Evolutionary conservation across 2,113 vertebrate species (phyloP), one percentile per base, ranked within the genome.

Genomic region (Oncorhynchus keta): DNA sequence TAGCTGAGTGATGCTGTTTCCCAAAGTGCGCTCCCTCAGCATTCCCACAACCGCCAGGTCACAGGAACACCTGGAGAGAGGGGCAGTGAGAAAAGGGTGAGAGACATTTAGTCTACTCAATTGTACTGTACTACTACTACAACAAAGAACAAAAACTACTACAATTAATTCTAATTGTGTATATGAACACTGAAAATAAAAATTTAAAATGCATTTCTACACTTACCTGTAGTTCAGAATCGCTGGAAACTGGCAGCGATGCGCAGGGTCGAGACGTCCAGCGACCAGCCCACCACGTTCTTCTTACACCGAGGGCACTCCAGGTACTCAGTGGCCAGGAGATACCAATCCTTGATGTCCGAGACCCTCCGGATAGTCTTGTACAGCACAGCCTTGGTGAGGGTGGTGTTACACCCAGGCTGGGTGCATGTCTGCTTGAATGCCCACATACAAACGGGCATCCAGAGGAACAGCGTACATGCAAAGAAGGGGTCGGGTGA

Each of bases 311-410:
- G 32, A 64, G 11, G n/a, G 72, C 59, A 64, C 22, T 62, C 72
- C 35, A 74, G 72, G 72, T 74, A 74, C 62, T 74, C 73, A 4
- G 73, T 74, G 73, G 20, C 73, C 73, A 74, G 67, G 32, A 74
- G 51, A 18, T 74, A 67, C 62, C 73, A 66, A 61, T 20, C 61
- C n/a, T 65, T 24, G 61, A 51, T 66, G 62, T 74, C 73, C 61
- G 59, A 61, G 66, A 76, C 66, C 22, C 24, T 77, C 76, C 69
- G 57, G 76, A 77, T 51, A 24, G 76, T 77, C 76, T 77, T 76
- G 32, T 28, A 28, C 28, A 28, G 28, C 26, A 51, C 71, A 61
- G 71, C 71, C 71, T 35, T 61, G 18, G 14, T n/a, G 16, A 62
- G 5, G 3, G 20, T 67, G 8, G 39, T 49, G 7, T 11, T 68